A percentile compares a stretch with the other conserved stretches of the same genome.
Evolutionary conservation across 2,797 vertebrate species (phyloP).

Genomic region (Halcyon chelicuti): DNA sequence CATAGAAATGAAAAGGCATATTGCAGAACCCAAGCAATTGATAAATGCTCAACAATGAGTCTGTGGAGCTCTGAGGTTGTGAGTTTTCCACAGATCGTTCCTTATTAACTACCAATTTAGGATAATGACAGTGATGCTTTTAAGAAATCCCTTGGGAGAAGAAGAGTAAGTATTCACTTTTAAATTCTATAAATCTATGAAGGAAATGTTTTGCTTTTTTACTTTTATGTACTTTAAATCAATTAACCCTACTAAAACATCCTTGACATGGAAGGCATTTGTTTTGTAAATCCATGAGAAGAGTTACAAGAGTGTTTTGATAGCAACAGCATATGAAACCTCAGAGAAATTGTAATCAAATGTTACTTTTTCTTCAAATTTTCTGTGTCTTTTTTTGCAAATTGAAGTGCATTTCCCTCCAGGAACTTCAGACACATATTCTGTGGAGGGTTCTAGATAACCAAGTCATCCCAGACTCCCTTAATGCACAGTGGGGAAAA

Average conservation of each 20-base stretch:
- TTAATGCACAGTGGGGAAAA: not conserved
- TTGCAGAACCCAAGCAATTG: not conserved
- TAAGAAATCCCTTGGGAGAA: not conserved
- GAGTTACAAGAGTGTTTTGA: not conserved
- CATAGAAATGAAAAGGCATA: not conserved
- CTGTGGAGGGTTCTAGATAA: not conserved
- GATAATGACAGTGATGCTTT: not conserved
- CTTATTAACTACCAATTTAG: constrained; percentile 1
- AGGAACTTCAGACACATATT: not conserved
- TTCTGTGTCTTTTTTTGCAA: not conserved
- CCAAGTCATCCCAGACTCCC: not conserved
- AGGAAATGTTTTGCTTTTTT: not conserved
- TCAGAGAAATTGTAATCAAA: not conserved
- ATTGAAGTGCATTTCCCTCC: not conserved
- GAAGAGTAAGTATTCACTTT: not conserved
- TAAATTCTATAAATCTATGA: not conserved
- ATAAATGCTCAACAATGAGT: not conserved
- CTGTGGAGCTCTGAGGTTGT: not conserved
- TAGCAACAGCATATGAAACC: not conserved
- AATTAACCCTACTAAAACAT: not conserved
- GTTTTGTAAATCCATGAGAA: not conserved
- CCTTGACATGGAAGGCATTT: not conserved
- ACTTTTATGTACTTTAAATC: not conserved
- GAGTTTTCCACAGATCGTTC: not conserved
- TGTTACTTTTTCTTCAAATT: not conserved